Percentiles rank a stretch among this genome's conserved stretches.
These are phyloP conservation scores for Serrognathus titanus DNA, from an alignment of 2,888 invertebrate species.

Conservation along the genomic window DNA sequence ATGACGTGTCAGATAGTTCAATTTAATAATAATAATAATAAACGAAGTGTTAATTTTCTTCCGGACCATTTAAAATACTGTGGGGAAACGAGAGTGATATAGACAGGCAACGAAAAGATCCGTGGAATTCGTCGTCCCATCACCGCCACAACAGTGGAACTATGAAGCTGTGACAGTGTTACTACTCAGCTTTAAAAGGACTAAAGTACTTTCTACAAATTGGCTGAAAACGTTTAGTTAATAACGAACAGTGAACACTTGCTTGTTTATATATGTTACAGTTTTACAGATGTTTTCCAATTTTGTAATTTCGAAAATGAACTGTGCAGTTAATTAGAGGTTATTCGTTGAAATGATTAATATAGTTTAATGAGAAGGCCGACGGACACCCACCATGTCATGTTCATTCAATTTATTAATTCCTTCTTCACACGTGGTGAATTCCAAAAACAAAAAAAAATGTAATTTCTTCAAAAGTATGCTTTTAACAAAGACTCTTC, in stretches of 20 bases:
- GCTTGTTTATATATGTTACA: conserved; percentile 41
- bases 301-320: conserved; percentile 37
- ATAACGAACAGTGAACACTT: conserved; percentile 34
- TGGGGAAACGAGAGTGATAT: conserved; percentile 27
- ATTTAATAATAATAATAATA: conserved; percentile 30
- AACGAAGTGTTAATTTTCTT: conserved; percentile 40
- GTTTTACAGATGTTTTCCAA: conserved; percentile 37
- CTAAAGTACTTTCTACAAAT: conserved; percentile 42
- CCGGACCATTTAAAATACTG: conserved; percentile 32
- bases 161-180: conserved; percentile 31
- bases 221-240: conserved; percentile 36
- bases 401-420: conserved; percentile 21
- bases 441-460: background rate
- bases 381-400: conserved; percentile 29
- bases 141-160: conserved; percentile 22
- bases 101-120: conserved; percentile 33
- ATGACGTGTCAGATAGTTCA: conserved; percentile 27
- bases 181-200: conserved; percentile 23
- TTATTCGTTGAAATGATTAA: conserved; percentile 40
- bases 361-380: conserved; percentile 40
- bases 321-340: conserved; percentile 36
- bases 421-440: background rate
- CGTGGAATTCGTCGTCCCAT: conserved; percentile 22
- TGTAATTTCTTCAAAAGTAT: background rate
- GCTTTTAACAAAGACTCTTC: background rate